Evolutionary conservation across 2,113 vertebrate genomes (phyloP), one percentile per base, ranked within the genome.

Genomic region (Brachyhypopomus gauderio): DNA sequence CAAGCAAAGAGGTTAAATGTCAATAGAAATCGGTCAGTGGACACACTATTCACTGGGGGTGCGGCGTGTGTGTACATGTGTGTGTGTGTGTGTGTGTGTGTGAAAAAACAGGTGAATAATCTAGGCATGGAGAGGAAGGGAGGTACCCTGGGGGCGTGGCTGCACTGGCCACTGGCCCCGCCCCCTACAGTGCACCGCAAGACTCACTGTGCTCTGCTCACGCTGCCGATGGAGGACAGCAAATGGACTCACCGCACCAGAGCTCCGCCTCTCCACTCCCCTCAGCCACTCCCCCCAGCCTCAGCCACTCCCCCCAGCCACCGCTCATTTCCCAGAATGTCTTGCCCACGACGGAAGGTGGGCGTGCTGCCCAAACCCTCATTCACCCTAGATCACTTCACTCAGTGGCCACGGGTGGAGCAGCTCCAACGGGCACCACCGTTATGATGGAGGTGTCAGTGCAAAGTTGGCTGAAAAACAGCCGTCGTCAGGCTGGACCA

Each of bases 1-100:
- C 67, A 62, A 80, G 38, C 60, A 23, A 81, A 70, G 56, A 5
- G 62, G 25, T 80, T 74, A 67, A 36, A 74, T 88, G 93, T 89
- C 75, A 89, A 92, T 22, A 72, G 45, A 72, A 81, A 58, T 62
- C 12, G 8, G 52, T n/a, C 30, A 30, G 30, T 30, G 30, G 30
- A 48, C 66, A 17, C 48, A 75, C 66, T 79, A 34, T 75, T 17
- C 67, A 34, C 23, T 92, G 80, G 45, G 64, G 30, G 41, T 63
- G 8, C n/a, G 52, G 56, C n/a, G 3, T 71, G 66, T 60, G 38
- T 41, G 69, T 72, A 69, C 45, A 20, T 62, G 67, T 22, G 52
- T 56, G 30, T 56, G 66, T 55, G 38, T 60, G 58, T 76, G 74
- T 60, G 16, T 55, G 36, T 17, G 58, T 64, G 45, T 9, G 45